Evolutionary conservation across 2,113 vertebrate genomes (phyloP).

Genomic region (Nansenia antarctica): DNA sequence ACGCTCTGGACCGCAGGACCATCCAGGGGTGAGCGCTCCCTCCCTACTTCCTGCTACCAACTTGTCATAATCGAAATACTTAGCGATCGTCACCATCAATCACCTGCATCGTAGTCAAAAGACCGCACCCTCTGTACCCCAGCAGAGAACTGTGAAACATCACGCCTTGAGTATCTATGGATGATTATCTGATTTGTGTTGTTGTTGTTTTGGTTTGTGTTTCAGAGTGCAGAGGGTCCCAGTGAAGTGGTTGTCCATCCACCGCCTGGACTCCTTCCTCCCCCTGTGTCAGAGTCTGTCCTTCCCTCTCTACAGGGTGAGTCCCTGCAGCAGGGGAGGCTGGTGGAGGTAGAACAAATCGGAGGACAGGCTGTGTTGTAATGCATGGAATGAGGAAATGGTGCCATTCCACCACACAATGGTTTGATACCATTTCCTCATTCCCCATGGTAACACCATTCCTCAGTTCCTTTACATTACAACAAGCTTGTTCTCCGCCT

Average conservation of each 20-base stretch:
- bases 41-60: background rate
- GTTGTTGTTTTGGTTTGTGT: background rate
- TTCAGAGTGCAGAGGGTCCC: slow-evolving; percentile 62
- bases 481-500: too few relatives aligned
- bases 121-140: background rate
- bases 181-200: background rate
- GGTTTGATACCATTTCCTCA: too few relatives aligned
- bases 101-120: too few relatives aligned
- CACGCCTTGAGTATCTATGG: background rate
- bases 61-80: too few relatives aligned
- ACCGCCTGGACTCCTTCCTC: slow-evolving; percentile 65
- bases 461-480: too few relatives aligned
- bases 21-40: slow-evolving; percentile 59
- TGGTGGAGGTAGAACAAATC: too few relatives aligned
- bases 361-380: too few relatives aligned
- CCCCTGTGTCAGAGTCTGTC: slow-evolving; percentile 60
- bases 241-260: slow-evolving; percentile 71
- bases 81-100: too few relatives aligned
- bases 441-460: too few relatives aligned
- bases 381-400: too few relatives aligned
- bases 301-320: slow-evolving; percentile 76
- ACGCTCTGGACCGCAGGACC: slow-evolving; percentile 66
- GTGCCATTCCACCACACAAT: too few relatives aligned
- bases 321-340: slow-evolving; percentile 2
- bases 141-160: background rate